phyloP scores from a whole-genome alignment of 2,797 vertebrate species.

The Poecilia velifera region DNA sequence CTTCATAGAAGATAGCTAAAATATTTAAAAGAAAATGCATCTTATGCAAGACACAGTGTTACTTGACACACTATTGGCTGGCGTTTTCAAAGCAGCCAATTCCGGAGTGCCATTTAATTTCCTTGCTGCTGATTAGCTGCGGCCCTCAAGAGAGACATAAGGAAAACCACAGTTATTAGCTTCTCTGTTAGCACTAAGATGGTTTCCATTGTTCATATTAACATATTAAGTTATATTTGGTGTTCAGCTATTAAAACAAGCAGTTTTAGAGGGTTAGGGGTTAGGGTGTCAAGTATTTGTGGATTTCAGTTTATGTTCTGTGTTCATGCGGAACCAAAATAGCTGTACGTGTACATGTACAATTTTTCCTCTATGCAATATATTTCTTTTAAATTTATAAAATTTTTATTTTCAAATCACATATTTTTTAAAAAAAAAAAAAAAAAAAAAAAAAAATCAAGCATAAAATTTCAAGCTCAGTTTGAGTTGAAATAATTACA shows the following conservation, averaged over 20 bases:
- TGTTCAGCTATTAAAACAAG: background rate
- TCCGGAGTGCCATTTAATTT: background rate
- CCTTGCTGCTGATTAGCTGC: background rate
- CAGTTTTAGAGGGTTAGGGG: background rate
- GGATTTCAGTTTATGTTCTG: background rate
- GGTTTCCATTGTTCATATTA: background rate
- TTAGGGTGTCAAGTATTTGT: background rate
- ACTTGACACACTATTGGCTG: background rate
- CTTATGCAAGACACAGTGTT: background rate
- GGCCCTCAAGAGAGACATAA: background rate
- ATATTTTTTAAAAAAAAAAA: background rate
- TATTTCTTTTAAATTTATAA: background rate
- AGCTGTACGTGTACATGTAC: background rate
- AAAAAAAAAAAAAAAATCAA: background rate
- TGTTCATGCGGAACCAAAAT: background rate
- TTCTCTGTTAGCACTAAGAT: background rate
- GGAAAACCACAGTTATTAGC: background rate
- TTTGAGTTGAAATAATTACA: background rate
- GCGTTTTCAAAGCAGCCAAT: background rate
- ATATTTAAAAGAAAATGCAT: background rate
- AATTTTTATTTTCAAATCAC: background rate
- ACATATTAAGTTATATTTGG: background rate
- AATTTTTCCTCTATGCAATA: background rate
- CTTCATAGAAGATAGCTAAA: background rate
- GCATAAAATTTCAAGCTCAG: background rate